phyloP scores from a whole-genome alignment of 2,113 vertebrate genomes.

The Carollia perspicillata region DNA sequence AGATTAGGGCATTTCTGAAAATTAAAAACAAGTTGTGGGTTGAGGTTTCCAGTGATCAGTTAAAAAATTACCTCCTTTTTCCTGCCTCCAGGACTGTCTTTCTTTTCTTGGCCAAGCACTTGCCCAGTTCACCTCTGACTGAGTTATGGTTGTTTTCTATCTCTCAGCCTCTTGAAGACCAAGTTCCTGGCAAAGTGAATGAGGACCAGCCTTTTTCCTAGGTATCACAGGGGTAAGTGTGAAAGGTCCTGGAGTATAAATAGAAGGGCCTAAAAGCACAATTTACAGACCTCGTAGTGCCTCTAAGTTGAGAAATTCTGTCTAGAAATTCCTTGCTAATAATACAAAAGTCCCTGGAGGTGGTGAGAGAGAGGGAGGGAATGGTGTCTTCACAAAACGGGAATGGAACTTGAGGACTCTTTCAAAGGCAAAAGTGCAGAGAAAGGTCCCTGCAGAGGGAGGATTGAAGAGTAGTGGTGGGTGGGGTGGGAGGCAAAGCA shows the following conservation, averaged over 20 bases:
- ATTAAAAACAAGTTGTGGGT: not conserved
- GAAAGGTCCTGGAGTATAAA: not conserved
- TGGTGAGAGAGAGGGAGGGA: not conserved
- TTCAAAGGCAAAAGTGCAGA: not conserved
- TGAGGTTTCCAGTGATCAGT: not conserved
- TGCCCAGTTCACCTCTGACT: not conserved
- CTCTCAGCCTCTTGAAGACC: not conserved
- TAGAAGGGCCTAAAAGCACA: not conserved
- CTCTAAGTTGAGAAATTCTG: not conserved
- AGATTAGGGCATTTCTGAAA: conserved; percentile 2
- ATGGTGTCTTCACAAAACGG: not conserved
- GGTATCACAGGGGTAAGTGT: not conserved
- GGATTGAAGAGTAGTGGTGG: not conserved
- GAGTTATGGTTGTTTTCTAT: fast-evolving
- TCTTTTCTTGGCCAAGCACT: not conserved
- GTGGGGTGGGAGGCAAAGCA: no score
- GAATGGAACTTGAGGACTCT: not conserved
- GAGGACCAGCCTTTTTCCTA: not conserved
- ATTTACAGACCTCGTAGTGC: not conserved
- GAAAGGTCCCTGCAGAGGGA: not conserved
- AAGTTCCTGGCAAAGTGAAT: not conserved
- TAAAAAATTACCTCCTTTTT: not conserved
- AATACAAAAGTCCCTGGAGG: not conserved
- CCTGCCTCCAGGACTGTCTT: not conserved
- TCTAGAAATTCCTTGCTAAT: not conserved